Evolutionary conservation across 1,140 invertebrate species (phyloP), one percentile per base, ranked within the genome.

Genomic region (Bombus balteatus): DNA sequence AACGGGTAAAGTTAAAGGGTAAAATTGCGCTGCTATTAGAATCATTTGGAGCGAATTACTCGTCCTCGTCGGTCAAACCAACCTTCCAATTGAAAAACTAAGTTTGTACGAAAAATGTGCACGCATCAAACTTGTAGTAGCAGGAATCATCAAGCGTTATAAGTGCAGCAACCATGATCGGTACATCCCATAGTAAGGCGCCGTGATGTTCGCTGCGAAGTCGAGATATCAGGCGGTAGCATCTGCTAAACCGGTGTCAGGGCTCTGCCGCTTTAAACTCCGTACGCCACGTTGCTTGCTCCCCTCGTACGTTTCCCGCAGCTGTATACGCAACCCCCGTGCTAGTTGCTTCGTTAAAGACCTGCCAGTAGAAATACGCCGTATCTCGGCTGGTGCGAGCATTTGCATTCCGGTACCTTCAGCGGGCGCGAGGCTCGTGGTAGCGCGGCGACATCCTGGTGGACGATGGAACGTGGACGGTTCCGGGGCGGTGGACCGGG

Each of bases 171-270:
- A 18, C 47, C 47, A 22, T 2, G 18, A 6, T 22, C 47, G 47
- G 47, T 53, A 22, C 18, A 5, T 62, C 0, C 53, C 37, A 1
- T 5, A 25, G 43, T 85, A 73, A 91, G 85, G 88, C 77, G 74
- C n/a, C 34, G 77, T 47, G 47, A 39, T 53, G 83, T 43, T 84
- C 32, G 70, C 18, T 37, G 86, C 79, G 25, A 13, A 87, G 87
- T 65, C 82, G 89, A 90, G 93, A 94, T 95, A 95, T 95, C 94
- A 89, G 80, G 86, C 88, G 83, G 88, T 88, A 93, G 86, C 91
- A 95, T 94, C 94, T 94, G 53, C 83, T 87, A 91, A 15, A 91
- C 92, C 71, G 57, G 93, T 94, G 94, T 94, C 94, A 93, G 92
- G 85, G 76, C 86, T 88, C 81, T 78, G 70, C 74, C 83, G 80